phyloP scores from a whole-genome alignment of 2,888 invertebrate genomes.

The Tachystola acroxantha region DNA sequence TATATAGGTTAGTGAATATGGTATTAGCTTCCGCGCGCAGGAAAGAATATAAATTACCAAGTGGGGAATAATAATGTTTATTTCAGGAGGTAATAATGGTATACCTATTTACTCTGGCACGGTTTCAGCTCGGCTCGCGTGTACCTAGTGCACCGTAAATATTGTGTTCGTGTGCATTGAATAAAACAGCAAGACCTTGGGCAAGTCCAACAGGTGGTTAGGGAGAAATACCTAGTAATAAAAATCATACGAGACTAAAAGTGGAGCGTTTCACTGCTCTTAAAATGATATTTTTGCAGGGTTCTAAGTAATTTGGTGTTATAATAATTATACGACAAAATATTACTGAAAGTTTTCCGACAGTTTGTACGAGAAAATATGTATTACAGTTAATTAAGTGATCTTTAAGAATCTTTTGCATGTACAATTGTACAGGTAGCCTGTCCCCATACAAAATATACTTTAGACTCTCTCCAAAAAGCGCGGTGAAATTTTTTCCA shows the following conservation, averaged over 20 bases:
- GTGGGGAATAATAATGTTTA: constrained; percentile 36
- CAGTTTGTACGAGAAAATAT: too few relatives aligned
- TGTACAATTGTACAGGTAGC: too few relatives aligned
- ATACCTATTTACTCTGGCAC: constrained; percentile 29
- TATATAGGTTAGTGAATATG: constrained; percentile 12
- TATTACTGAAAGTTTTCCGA: too few relatives aligned
- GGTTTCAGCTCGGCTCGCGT: constrained; percentile 32
- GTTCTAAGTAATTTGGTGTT: too few relatives aligned
- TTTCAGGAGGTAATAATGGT: constrained; percentile 40
- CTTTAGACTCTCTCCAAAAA: too few relatives aligned
- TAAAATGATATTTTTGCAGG: too few relatives aligned
- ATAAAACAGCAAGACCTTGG: constrained; percentile 38
- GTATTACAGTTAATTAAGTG: too few relatives aligned
- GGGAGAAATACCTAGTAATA: background rate
- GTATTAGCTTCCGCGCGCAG: constrained; percentile 16
- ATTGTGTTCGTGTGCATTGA: constrained; percentile 41
- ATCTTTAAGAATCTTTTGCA: too few relatives aligned
- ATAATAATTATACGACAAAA: too few relatives aligned
- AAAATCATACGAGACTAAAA: background rate
- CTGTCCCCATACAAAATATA: too few relatives aligned
- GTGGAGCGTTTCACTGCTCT: too few relatives aligned
- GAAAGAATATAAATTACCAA: constrained; percentile 31
- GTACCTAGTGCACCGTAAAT: constrained; percentile 32
- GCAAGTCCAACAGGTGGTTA: constrained; percentile 35
- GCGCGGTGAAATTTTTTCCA: too few relatives aligned